Percentiles rank a stretch among this genome's conserved stretches.
phyloP scores from a whole-genome alignment of 1,140 invertebrate species.

The Zaprionus camerounensis region DNA sequence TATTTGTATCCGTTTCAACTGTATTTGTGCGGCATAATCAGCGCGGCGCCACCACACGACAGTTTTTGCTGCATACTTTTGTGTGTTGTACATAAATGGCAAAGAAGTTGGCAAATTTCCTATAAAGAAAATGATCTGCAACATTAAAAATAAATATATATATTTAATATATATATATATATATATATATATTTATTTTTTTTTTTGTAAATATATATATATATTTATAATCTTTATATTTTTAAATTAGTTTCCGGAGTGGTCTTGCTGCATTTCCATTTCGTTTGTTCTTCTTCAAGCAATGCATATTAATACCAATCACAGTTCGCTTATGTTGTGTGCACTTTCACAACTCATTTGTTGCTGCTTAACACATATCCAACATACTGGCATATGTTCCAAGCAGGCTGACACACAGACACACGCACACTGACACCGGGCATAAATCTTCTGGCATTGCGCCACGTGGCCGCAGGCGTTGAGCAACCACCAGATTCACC shows the following conservation, averaged over 20 bases:
- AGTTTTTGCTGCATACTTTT: slow-evolving; percentile 31
- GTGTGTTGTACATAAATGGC: neutral
- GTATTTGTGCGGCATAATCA: slow-evolving; percentile 54
- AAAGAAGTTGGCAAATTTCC: neutral
- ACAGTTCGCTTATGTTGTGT: slow-evolving; percentile 9
- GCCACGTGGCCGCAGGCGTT: neutral
- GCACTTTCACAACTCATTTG: slow-evolving; percentile 53
- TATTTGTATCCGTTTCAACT: slow-evolving; percentile 12
- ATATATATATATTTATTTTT: neutral
- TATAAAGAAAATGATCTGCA: no score
- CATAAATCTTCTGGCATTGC: slow-evolving; percentile 59
- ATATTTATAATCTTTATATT: neutral
- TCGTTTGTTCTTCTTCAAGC: neutral
- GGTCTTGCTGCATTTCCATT: neutral
- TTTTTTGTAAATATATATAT: no score
- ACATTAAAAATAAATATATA: neutral
- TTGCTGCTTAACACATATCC: slow-evolving; percentile 45
- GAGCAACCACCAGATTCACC: slow-evolving; percentile 29
- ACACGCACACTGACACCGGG: slow-evolving; percentile 1
- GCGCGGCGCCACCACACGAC: slow-evolving; percentile 42
- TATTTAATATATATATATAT: neutral
- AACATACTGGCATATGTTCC: slow-evolving; percentile 38
- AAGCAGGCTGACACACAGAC: neutral
- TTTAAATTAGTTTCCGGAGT: neutral
- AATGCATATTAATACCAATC: slow-evolving; percentile 22